These are phyloP conservation scores for Busseola fusca DNA, from an alignment of 2,888 invertebrate species.

Conservation along the genomic window DNA sequence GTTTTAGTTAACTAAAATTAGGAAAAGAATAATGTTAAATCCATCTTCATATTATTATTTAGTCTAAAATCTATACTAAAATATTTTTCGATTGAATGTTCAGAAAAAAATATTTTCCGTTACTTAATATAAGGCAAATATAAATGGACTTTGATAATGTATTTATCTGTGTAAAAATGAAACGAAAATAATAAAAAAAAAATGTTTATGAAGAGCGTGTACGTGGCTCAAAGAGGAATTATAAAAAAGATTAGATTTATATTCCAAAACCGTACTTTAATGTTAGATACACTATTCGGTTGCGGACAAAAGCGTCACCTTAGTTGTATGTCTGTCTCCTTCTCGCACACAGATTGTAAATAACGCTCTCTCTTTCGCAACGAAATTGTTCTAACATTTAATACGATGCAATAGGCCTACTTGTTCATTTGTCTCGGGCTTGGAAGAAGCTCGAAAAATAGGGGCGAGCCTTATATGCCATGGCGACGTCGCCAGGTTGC, in stretches of 20 bases:
- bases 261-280: constrained; percentile 31
- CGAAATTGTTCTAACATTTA: constrained; percentile 52
- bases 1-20: constrained; percentile 36
- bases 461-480: background rate
- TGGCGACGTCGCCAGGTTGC: background rate
- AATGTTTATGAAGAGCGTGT: constrained; percentile 47
- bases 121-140: constrained; percentile 50
- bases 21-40: constrained; percentile 13
- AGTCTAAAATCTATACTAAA: constrained; percentile 46
- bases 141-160: constrained; percentile 53
- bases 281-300: constrained; percentile 48
- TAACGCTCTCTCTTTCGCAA: constrained; percentile 43
- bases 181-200: constrained; percentile 36
- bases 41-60: constrained; percentile 44
- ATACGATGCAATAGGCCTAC: constrained; percentile 30
- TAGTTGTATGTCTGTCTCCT: constrained; percentile 45
- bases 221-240: constrained; percentile 37
- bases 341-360: constrained; percentile 38
- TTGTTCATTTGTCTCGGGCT: constrained; percentile 26
- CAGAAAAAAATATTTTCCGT: constrained; percentile 49
- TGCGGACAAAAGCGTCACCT: constrained; percentile 45
- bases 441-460: constrained; percentile 22
- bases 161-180: constrained; percentile 49
- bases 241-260: constrained; percentile 31
- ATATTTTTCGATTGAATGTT: constrained; percentile 54